Conservation (phyloP, 2,888 invertebrate species). For the Drosophila melanosoma region DNA sequence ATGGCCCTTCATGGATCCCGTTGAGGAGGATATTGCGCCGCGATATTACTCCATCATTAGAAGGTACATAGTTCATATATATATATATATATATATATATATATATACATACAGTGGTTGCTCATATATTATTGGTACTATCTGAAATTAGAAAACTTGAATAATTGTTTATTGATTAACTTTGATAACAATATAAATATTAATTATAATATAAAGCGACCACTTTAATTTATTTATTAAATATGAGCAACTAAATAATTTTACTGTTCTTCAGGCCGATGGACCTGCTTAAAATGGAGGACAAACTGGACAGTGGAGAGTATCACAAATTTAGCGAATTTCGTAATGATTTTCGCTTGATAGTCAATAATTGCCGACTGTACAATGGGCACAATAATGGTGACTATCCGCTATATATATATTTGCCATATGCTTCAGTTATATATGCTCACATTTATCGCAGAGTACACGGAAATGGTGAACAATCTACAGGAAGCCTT, state of each 20-base stretch:
- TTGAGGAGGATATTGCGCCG: slow-evolving; percentile 96
- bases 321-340: slow-evolving; percentile 93
- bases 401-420: not conserved
- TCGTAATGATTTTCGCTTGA: slow-evolving; percentile 94
- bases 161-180: too few relatives aligned
- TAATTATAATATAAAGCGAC: not conserved
- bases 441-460: not conserved
- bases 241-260: not conserved
- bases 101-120: not conserved
- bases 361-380: slow-evolving; percentile 95
- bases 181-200: too few relatives aligned
- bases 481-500: slow-evolving; percentile 93
- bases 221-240: not conserved
- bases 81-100: not conserved
- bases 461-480: slow-evolving; percentile 74
- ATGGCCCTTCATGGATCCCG: slow-evolving; percentile 97
- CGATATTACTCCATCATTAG: slow-evolving; percentile 91
- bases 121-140: not conserved
- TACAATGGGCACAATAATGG: slow-evolving; percentile 95
- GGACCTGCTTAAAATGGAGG: slow-evolving; percentile 95
- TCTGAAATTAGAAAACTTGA: not conserved
- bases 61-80: slow-evolving; percentile 83
- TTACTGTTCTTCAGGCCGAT: slow-evolving; percentile 87
- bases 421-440: not conserved
- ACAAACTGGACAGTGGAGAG: slow-evolving; percentile 92